Evolutionary conservation across 2,113 vertebrate genomes (phyloP).

Genomic region (Anarrhichthys ocellatus): DNA sequence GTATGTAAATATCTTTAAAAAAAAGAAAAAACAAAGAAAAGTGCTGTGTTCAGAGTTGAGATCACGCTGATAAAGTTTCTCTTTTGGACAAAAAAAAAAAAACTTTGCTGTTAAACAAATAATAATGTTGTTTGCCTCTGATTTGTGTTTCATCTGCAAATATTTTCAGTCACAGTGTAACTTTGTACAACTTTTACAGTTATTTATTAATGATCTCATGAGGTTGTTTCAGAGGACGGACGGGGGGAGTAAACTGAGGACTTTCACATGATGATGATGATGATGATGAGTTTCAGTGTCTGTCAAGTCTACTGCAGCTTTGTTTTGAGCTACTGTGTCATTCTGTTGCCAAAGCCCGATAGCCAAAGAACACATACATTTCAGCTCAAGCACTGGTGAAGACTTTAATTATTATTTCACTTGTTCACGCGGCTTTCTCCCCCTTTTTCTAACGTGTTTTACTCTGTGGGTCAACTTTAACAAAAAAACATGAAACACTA

Average conservation of each 20-base stretch:
- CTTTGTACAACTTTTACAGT: constrained; percentile 84
- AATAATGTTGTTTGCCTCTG: constrained; percentile 71
- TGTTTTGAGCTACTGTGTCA: constrained; percentile 85
- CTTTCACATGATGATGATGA: constrained; percentile 39
- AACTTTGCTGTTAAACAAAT: constrained; percentile 74
- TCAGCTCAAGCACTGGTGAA: constrained; percentile 84
- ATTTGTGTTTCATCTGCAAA: constrained; percentile 75
- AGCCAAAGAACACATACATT: constrained; percentile 94
- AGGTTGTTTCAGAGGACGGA: constrained; percentile 64
- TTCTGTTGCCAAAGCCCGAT: constrained; percentile 93
- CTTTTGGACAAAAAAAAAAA: constrained; percentile 64
- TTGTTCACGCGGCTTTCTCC: constrained; percentile 53
- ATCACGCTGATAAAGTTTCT: constrained; percentile 62
- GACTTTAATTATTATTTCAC: constrained; percentile 49
- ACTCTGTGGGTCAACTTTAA: constrained; percentile 58
- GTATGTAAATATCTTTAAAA: constrained; percentile 82
- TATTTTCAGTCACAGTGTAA: constrained; percentile 76
- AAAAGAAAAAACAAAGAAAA: constrained; percentile 44
- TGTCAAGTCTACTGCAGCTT: constrained; percentile 77
- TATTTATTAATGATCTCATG: constrained; percentile 77
- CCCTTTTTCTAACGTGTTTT: constrained; percentile 55
- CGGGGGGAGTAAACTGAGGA: constrained; percentile 39
- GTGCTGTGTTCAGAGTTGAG: constrained; percentile 70
- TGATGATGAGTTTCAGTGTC: constrained; percentile 10
- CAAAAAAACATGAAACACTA: constrained; percentile 19